Evolutionary conservation across 2,888 invertebrate species (phyloP), one percentile per base, ranked within the genome.

Genomic region (Oscheius sp.): DNA sequence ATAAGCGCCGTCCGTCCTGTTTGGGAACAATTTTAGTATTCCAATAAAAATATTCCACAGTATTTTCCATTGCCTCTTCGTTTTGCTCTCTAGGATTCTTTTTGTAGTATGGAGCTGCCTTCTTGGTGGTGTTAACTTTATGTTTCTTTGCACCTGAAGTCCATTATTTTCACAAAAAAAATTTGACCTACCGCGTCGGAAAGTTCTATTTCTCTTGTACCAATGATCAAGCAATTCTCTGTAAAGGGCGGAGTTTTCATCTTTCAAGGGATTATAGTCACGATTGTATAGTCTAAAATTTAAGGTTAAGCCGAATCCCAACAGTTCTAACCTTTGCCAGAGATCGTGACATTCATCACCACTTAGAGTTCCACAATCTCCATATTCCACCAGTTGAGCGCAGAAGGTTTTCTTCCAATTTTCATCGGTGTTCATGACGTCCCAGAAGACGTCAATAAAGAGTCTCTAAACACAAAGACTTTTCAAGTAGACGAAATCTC

Each of bases 241-340:
- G 23, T 63, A 63, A 13, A 63, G 12, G 27, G 18, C 21, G 16
- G 23, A 41, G 16, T 21, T 13, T 12, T 1, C 12, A n/a, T 69
- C 69, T 3, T 13, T 16, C 25, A 69, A 13, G 6, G 69, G 69
- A 29, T 69, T 41, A 45, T 69, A 69, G n/a, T 69, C 56, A 0
- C 23, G n/a, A 2, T 55, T n/a, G 45, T 21, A 16, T n/a, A 56
- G 18, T 27, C 69, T 55, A 25, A 7, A 66, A 6, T n/a, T n/a
- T 6, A 6, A 9, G 35, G 35, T 35, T 35, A 35, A 35, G 35
- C 35, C 5, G 35, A 6, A 35, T 35, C 35, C 9, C n/a, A n/a
- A 45, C 9, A 7, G 1, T 53, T 9, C 25, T 25, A 43, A 69
- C 69, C 69, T 55, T 21, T 2, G 7, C 27, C 18, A 25, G 2